These are phyloP conservation scores for Adelosebastes latens DNA, from an alignment of 2,797 vertebrate species.

Conservation along the genomic window DNA sequence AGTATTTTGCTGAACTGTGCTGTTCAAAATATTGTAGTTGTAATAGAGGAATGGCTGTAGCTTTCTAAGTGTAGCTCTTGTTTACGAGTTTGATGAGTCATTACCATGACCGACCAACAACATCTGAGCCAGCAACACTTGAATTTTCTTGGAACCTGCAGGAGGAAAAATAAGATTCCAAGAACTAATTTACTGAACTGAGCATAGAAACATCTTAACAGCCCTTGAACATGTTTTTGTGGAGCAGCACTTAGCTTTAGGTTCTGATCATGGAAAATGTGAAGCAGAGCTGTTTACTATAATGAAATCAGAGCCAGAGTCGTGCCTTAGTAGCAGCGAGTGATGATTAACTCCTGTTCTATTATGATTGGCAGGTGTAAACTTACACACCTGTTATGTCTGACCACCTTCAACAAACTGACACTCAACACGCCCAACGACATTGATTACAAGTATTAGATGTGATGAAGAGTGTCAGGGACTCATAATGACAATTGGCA, in stretches of 20 bases:
- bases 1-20: no score
- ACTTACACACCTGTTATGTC: constrained; percentile 31
- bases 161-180: background rate
- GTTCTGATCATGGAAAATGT: background rate
- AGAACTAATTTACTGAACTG: background rate
- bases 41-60: background rate
- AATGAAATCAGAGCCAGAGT: constrained; percentile 35
- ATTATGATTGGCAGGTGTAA: constrained; percentile 52
- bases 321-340: constrained; percentile 1
- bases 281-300: constrained; percentile 13
- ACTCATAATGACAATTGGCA: constrained; percentile 35
- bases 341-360: constrained; percentile 33
- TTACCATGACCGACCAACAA: background rate
- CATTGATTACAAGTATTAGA: constrained; percentile 22
- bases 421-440: background rate
- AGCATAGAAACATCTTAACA: background rate
- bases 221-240: background rate
- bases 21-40: background rate
- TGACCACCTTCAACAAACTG: background rate
- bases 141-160: background rate
- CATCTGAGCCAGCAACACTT: background rate
- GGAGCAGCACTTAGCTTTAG: background rate
- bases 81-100: background rate
- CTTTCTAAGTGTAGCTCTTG: background rate
- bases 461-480: constrained; percentile 32